These are phyloP conservation scores for Caprella mutica DNA, from an alignment of 2,888 invertebrate species.

Conservation along the genomic window DNA sequence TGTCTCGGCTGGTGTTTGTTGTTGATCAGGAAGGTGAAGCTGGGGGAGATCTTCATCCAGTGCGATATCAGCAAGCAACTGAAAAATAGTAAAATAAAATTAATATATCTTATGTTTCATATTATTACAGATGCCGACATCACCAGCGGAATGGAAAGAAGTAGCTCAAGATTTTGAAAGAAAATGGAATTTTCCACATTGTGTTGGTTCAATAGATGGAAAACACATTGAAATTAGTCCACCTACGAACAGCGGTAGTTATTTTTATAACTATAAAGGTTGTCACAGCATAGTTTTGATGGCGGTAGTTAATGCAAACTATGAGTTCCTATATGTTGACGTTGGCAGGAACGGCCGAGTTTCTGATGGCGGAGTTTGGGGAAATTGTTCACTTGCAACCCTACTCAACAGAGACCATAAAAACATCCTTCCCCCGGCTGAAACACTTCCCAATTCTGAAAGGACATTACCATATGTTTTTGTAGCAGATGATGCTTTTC, in stretches of 20 bases:
- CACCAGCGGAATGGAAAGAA: too few species aligned
- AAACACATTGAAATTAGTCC: neutral
- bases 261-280: neutral
- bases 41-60: too few species aligned
- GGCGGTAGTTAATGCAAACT: neutral
- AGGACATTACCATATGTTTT: slow-evolving; percentile 10
- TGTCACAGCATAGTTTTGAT: neutral
- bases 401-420: neutral
- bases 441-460: neutral
- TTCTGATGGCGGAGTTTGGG: slow-evolving; percentile 16
- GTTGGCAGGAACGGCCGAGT: slow-evolving; percentile 16
- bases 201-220: neutral
- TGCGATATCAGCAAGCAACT: too few species aligned
- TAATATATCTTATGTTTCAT: too few species aligned
- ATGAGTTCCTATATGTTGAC: slow-evolving; percentile 9
- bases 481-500: slow-evolving; percentile 18
- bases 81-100: too few species aligned
- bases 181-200: neutral
- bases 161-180: too few species aligned
- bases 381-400: neutral
- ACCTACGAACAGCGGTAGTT: neutral
- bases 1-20: too few species aligned
- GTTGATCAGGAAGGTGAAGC: too few species aligned
- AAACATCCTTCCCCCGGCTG: slow-evolving; percentile 3
- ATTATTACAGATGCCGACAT: too few species aligned